A percentile compares a stretch with the other conserved stretches of the same genome.
These are phyloP conservation scores for Psettodes erumei DNA, from an alignment of 2,113 vertebrate genomes.

Conservation along the genomic window DNA sequence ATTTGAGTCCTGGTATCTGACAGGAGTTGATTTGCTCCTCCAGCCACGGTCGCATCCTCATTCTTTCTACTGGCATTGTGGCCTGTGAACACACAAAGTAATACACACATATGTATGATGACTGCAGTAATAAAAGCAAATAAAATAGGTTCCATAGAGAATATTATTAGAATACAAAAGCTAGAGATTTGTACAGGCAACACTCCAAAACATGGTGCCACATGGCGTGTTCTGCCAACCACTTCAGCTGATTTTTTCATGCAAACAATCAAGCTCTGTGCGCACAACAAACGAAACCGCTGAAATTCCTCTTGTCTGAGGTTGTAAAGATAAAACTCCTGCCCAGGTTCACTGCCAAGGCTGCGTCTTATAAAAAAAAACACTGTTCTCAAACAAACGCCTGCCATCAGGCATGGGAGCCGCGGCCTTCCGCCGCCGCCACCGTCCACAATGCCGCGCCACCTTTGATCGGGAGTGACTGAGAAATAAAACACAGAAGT, in stretches of 20 bases:
- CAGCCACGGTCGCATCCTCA: constrained; percentile 98
- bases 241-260: neutral
- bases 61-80: constrained; percentile 97
- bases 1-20: constrained; percentile 94
- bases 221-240: neutral
- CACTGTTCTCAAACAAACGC: neutral
- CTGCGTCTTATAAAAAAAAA: neutral
- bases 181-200: too few relatives aligned
- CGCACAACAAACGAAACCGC: neutral
- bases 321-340: constrained; percentile 32
- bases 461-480: too few relatives aligned
- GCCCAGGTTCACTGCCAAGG: neutral
- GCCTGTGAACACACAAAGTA: constrained; percentile 56
- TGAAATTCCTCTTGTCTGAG: neutral
- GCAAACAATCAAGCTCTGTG: neutral
- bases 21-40: constrained; percentile 97
- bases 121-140: neutral
- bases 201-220: too few relatives aligned
- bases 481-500: too few relatives aligned
- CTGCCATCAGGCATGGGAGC: too few relatives aligned
- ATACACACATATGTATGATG: neutral
- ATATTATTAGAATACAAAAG: too few relatives aligned
- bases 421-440: too few relatives aligned
- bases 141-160: too few relatives aligned
- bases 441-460: too few relatives aligned